Percentiles rank a stretch among this genome's conserved stretches.
Conservation (phyloP, 2,888 invertebrate genomes). For the Phortica magna region DNA sequence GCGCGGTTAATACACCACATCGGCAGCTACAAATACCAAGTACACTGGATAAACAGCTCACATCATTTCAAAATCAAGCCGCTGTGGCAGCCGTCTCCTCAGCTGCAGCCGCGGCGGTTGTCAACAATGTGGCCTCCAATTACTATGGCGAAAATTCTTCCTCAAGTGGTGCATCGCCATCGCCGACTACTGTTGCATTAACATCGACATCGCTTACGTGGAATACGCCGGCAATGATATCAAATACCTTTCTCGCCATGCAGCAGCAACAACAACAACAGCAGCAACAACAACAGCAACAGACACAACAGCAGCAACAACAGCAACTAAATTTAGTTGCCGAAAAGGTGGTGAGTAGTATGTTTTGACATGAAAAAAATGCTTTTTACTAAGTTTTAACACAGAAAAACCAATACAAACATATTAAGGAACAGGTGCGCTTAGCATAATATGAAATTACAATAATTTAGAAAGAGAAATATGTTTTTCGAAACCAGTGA, state of each 20-base stretch:
- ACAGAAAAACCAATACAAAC: neutral
- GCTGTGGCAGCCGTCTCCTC: constrained; percentile 71
- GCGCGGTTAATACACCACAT: constrained; percentile 82
- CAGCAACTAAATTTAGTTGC: constrained; percentile 74
- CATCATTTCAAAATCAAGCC: constrained; percentile 74
- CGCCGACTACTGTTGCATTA: constrained; percentile 74
- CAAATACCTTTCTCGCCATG: constrained; percentile 76
- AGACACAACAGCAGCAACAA: constrained; percentile 70
- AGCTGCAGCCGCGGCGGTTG: constrained; percentile 73
- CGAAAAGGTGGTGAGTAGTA: constrained; percentile 77
- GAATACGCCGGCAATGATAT: constrained; percentile 81
- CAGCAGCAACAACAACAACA: constrained; percentile 73
- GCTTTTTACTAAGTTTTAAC: neutral
- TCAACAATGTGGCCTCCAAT: constrained; percentile 73
- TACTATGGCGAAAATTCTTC: constrained; percentile 77
- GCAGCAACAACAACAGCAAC: constrained; percentile 63
- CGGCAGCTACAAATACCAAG: constrained; percentile 83
- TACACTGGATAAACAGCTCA: constrained; percentile 73
- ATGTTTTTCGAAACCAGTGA: no score
- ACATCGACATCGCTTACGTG: constrained; percentile 82
- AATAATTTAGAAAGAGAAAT: no score
- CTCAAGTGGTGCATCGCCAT: constrained; percentile 76
- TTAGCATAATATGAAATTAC: no score
- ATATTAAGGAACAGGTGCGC: no score
- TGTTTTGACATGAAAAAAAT: constrained; percentile 41